These are phyloP conservation scores for Muntiacus muntjak DNA, from an alignment of 2,113 vertebrate species.

Conservation along the genomic window DNA sequence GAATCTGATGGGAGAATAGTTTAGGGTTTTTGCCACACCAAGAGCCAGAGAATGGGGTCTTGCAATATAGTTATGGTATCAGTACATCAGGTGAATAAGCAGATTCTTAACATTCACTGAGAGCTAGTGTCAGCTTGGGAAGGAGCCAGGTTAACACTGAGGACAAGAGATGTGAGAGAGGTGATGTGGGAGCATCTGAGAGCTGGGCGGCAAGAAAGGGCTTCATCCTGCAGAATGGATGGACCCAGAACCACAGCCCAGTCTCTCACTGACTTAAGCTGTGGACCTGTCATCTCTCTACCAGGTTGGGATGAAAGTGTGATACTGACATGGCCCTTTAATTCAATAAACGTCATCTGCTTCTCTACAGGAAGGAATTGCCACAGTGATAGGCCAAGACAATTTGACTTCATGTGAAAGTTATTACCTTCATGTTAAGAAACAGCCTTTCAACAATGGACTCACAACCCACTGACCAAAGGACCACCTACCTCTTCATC, in stretches of 20 bases:
- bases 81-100: not conserved
- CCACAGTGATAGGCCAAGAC: not conserved
- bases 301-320: not conserved
- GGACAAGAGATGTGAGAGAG: not conserved
- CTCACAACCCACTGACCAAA: not conserved
- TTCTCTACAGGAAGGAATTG: not conserved
- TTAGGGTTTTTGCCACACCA: not conserved
- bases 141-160: not conserved
- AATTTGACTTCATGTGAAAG: not conserved
- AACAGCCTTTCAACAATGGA: not conserved
- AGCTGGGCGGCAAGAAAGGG: not conserved
- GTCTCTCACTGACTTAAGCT: not conserved
- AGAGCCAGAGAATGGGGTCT: not conserved
- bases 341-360: not conserved
- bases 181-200: not conserved
- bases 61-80: not conserved
- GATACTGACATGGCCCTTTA: not conserved
- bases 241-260: not conserved
- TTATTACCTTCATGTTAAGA: not conserved
- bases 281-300: not conserved
- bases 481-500: conserved; percentile 89
- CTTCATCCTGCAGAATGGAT: not conserved
- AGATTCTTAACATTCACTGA: not conserved
- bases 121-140: not conserved
- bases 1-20: not conserved